Percentiles rank a stretch among this genome's conserved stretches.
phyloP scores from a whole-genome alignment of 2,888 invertebrate genomes.

The Daptonema setosum region DNA sequence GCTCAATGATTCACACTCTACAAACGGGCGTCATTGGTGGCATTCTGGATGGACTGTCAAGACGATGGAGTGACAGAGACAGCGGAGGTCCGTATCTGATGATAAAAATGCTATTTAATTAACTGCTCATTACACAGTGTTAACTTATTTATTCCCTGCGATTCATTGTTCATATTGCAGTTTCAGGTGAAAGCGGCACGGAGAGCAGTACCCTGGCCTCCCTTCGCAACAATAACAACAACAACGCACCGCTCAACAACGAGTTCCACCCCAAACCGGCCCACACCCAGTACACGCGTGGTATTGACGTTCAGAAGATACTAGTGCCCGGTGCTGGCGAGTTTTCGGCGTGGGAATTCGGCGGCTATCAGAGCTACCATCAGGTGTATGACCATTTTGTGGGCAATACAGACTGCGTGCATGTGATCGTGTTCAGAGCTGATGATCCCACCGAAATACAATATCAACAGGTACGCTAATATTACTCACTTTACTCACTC shows the following conservation, averaged over 20 bases:
- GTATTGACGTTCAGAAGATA: conserved; percentile 43
- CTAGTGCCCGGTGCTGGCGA: conserved; percentile 39
- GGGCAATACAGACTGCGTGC: conserved; percentile 40
- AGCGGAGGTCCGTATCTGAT: background rate
- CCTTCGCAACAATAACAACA: background rate
- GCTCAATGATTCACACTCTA: conserved; percentile 43
- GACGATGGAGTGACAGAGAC: conserved; percentile 17
- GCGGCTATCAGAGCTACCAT: conserved; percentile 49
- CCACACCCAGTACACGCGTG: conserved; percentile 40
- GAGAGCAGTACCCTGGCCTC: background rate
- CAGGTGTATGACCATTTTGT: conserved; percentile 49
- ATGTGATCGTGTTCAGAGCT: conserved; percentile 45
- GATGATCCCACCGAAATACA: conserved; percentile 44
- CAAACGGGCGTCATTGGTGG: conserved; percentile 37
- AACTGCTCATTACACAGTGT: no score
- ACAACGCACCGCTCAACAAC: background rate
- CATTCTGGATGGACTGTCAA: conserved; percentile 19
- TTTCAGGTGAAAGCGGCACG: background rate
- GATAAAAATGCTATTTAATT: no score
- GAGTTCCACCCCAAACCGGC: conserved; percentile 2
- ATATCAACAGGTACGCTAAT: conserved; percentile 39
- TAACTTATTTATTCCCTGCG: background rate
- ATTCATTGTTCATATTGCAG: background rate
- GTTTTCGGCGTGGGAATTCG: conserved; percentile 50
- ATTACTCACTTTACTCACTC: conserved; percentile 54